Percentiles rank a stretch among this genome's conserved stretches.
Evolutionary conservation across 92 coral and sea anemone genomes (phyloP).

Genomic region (Plumapathes pennacea): DNA sequence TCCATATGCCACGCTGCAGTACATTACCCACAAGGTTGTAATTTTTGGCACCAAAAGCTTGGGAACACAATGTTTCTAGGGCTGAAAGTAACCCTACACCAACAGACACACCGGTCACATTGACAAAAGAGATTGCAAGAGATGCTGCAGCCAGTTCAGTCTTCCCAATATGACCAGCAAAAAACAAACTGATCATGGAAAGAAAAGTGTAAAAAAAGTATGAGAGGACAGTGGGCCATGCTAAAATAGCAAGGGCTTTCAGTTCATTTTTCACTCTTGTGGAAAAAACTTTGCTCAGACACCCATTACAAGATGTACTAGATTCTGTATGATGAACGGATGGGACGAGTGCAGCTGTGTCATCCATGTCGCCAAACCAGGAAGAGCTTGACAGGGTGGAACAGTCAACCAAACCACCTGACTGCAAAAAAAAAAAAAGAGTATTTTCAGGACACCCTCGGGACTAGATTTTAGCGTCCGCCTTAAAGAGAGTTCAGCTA

Average conservation of each 20-base stretch:
- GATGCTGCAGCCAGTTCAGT: conserved; percentile 67
- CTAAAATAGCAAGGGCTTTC: conserved; percentile 33
- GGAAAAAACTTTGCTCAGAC: conserved; percentile 27
- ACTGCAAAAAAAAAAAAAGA: no score
- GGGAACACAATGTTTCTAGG: conserved; percentile 71
- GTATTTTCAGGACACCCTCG: no score
- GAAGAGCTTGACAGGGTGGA: no score
- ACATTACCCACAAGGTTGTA: conserved; percentile 55
- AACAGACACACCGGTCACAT: conserved; percentile 55
- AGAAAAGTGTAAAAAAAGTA: conserved; percentile 19
- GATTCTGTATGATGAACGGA: no score
- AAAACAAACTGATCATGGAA: conserved; percentile 52
- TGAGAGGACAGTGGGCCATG: conserved; percentile 65
- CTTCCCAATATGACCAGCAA: conserved; percentile 74
- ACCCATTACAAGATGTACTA: no score
- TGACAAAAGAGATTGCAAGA: conserved; percentile 48
- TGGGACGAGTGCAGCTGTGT: no score
- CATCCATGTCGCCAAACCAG: no score
- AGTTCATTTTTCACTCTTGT: conserved; percentile 39
- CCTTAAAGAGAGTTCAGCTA: no score
- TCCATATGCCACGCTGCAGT: conserved; percentile 59
- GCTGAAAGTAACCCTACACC: conserved; percentile 66
- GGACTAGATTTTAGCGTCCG: no score
- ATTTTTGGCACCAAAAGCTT: conserved; percentile 81
- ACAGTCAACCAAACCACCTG: no score